Base-by-base conservation (phyloP, 2,888 invertebrate species). In the Drosophila kambysellisi region DNA sequence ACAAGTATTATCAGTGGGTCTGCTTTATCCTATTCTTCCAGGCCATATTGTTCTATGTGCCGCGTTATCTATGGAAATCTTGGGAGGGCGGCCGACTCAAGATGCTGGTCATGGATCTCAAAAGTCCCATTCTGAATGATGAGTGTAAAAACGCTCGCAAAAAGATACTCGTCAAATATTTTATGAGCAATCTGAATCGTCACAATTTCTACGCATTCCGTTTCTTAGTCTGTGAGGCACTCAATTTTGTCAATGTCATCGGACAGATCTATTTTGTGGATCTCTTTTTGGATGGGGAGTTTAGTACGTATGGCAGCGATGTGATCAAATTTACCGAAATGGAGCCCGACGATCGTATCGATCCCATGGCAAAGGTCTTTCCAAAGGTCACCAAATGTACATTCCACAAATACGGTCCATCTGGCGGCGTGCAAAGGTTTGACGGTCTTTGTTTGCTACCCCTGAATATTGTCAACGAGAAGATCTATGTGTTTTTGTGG, bases 1-100 rank as follows among this genome's bases (percentile, higher is more conserved):
- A 98, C 94, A 98, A 98, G 92, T 98, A 98, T 94, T 98, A 98
- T 94, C 98, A 98, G 95, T 98, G 98, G 98, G 98, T 98, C 88
- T 98, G 97, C 94, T 98, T 98, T 92, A 96, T 96, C 83, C 95
- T 97, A 57, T 97, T 97, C 94, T 97, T 97, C 95, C 97, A 97
- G 94, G 98, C 98, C 46, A 97, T 98, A 92, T 94, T 98, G 75
- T 98, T 98, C 94, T 98, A 98, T 94, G 95, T 98, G 85, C 98
- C 98, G 56, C 96, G 98, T 50, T 98, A 98, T 92, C 94, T 98
- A 75, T 98, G 98, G 98, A 98, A 98, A 91, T 96, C 97, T 7
- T 98, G 97, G 97, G 98, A 98, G 93, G 97, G 97, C 68, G 98
- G 98, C 2, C 95, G 97, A 68, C 96, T 98, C 90, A 98, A 97